Conservation (phyloP, 2,888 invertebrate genomes). For the Rhingia rostrata region DNA sequence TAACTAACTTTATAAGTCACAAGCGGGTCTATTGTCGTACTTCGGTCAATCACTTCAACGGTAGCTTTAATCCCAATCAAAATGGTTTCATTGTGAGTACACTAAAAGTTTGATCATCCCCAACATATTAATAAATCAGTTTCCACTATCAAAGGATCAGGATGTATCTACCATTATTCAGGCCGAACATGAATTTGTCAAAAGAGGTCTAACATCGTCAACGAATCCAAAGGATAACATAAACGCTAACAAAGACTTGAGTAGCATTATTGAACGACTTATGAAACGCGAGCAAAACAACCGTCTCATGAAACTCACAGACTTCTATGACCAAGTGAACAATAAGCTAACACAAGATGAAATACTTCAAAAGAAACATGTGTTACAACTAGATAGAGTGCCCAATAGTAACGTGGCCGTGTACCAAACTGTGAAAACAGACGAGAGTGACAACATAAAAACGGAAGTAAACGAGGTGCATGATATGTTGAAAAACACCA, state of each 20-base stretch:
- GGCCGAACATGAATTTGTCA: slow-evolving; percentile 83
- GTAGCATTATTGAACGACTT: slow-evolving; percentile 85
- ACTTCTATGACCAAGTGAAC: slow-evolving; percentile 77
- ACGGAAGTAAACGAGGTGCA: slow-evolving; percentile 86
- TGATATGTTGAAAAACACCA: slow-evolving; percentile 84
- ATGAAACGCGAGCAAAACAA: slow-evolving; percentile 80
- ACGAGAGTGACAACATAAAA: slow-evolving; percentile 84
- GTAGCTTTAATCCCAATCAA: slow-evolving; percentile 83
- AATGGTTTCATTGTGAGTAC: slow-evolving; percentile 80
- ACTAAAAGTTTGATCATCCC: slow-evolving; percentile 3
- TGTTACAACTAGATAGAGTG: slow-evolving; percentile 83
- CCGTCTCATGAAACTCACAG: slow-evolving; percentile 75
- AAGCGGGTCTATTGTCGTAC: slow-evolving; percentile 92
- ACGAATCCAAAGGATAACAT: slow-evolving; percentile 74
- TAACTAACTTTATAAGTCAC: slow-evolving; percentile 94
- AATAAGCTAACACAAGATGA: slow-evolving; percentile 76
- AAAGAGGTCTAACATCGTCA: slow-evolving; percentile 74
- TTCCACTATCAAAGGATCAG: slow-evolving; percentile 79
- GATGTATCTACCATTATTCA: slow-evolving; percentile 84
- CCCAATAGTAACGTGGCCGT: slow-evolving; percentile 86
- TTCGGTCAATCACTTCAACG: slow-evolving; percentile 83
- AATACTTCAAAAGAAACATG: slow-evolving; percentile 75
- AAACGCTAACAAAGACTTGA: slow-evolving; percentile 84
- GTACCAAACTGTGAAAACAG: slow-evolving; percentile 85
- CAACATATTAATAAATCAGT: background rate